Percentiles rank a stretch among this genome's conserved stretches.
Evolutionary conservation across 2,888 invertebrate species (phyloP).

Genomic region (Podabrus alpinus): DNA sequence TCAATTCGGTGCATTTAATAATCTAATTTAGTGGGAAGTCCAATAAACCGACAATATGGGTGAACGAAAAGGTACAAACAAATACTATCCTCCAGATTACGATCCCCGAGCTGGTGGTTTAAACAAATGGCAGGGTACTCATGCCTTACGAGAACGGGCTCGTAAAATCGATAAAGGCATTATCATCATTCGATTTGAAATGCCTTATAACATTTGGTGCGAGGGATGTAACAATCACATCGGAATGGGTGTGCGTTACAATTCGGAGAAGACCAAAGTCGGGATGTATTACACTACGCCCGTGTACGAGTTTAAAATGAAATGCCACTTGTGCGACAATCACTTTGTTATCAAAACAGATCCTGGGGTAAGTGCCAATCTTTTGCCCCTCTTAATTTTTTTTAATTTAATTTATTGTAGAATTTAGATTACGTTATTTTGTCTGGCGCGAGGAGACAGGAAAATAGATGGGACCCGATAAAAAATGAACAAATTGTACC

Average conservation of each 20-base stretch:
- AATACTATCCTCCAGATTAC: slow-evolving; percentile 99
- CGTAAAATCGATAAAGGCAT: slow-evolving; percentile 95
- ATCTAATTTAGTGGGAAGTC: background rate
- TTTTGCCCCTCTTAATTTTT: background rate
- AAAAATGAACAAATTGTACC: slow-evolving; percentile 93
- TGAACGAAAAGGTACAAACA: slow-evolving; percentile 96
- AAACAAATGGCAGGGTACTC: slow-evolving; percentile 92
- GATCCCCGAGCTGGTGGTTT: slow-evolving; percentile 93
- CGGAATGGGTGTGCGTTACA: slow-evolving; percentile 99
- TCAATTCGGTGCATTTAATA: background rate
- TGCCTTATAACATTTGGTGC: slow-evolving; percentile 99
- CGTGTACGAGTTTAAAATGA: slow-evolving; percentile 97
- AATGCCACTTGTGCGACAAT: slow-evolving; percentile 97
- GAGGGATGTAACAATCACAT: slow-evolving; percentile 97
- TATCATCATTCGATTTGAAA: slow-evolving; percentile 95
- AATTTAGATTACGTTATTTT: slow-evolving; percentile 96
- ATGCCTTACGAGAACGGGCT: slow-evolving; percentile 94
- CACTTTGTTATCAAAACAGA: slow-evolving; percentile 98
- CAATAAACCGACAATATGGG: slow-evolving; percentile 77
- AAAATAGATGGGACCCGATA: slow-evolving; percentile 97
- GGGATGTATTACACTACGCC: slow-evolving; percentile 99
- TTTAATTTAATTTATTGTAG: slow-evolving; percentile 57
- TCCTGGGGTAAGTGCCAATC: slow-evolving; percentile 74
- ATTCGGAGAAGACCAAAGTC: slow-evolving; percentile 88
- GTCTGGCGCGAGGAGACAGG: slow-evolving; percentile 93